phyloP scores from a whole-genome alignment of 2,113 vertebrate genomes.

The Grammomys surdaster region DNA sequence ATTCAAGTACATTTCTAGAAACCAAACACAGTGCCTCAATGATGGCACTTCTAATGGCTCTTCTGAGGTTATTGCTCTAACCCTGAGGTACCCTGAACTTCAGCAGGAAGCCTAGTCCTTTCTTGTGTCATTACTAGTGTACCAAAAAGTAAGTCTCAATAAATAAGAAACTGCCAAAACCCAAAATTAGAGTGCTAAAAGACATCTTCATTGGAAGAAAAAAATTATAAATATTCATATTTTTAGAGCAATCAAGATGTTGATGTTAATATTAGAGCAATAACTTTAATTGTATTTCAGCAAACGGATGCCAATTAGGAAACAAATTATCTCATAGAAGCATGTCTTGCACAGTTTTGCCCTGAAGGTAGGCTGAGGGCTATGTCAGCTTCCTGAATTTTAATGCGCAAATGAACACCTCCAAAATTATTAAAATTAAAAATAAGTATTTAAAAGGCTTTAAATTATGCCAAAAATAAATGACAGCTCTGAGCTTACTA shows the following conservation, averaged over 20 bases:
- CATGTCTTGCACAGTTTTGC: constrained; percentile 87
- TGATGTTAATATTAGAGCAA: constrained; percentile 92
- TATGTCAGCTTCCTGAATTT: constrained; percentile 88
- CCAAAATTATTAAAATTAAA: constrained; percentile 86
- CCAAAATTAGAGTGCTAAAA: constrained; percentile 84
- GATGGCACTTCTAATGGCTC: not conserved
- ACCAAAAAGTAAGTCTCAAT: constrained; percentile 78
- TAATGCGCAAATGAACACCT: constrained; percentile 87
- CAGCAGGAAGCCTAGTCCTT: not conserved
- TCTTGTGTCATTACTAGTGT: not conserved
- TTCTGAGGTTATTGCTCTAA: not conserved
- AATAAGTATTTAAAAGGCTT: constrained; percentile 77
- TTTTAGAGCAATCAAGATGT: constrained; percentile 91
- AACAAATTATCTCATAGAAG: constrained; percentile 92
- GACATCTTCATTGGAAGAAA: constrained; percentile 84
- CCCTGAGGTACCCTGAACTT: not conserved
- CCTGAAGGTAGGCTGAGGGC: constrained; percentile 89
- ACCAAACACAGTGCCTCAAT: not conserved
- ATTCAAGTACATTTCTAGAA: not conserved
- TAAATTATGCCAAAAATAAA: constrained; percentile 81
- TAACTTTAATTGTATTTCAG: constrained; percentile 93
- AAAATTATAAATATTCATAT: constrained; percentile 91
- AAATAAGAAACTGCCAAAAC: constrained; percentile 83
- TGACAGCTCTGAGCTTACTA: constrained; percentile 74
- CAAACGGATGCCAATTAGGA: constrained; percentile 91